These are phyloP conservation scores for Dolichomitus sp. DNA, from an alignment of 2,888 invertebrate species.

Conservation along the genomic window DNA sequence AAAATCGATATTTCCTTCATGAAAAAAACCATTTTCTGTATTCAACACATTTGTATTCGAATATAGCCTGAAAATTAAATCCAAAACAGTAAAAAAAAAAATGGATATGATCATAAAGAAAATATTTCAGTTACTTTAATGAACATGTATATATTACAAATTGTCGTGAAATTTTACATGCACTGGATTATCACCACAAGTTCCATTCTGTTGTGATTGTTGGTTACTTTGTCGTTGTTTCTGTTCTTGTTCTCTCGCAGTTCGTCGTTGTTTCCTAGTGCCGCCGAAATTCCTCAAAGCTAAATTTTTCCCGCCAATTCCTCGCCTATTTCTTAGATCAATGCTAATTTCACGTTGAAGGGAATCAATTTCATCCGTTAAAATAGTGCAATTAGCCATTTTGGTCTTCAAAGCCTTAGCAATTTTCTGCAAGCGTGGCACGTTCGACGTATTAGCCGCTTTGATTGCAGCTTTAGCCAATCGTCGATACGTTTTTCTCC, in stretches of 20 bases:
- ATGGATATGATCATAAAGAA: slow-evolving; percentile 18
- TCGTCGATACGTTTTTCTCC: not conserved
- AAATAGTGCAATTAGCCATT: not conserved
- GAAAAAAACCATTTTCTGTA: too few species aligned
- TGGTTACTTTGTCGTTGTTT: too few species aligned
- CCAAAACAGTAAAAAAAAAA: not conserved
- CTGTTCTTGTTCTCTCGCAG: not conserved
- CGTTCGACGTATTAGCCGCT: not conserved
- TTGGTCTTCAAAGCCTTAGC: slow-evolving; percentile 13
- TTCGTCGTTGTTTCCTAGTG: not conserved
- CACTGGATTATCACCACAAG: not conserved
- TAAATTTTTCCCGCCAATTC: not conserved
- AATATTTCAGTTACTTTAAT: slow-evolving; percentile 53
- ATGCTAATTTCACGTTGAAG: not conserved
- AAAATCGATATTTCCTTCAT: too few species aligned
- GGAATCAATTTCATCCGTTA: not conserved
- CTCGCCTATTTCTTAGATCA: not conserved
- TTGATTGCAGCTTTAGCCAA: slow-evolving; percentile 5
- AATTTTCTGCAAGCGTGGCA: not conserved
- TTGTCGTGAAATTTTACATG: not conserved
- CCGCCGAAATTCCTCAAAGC: too few species aligned
- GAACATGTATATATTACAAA: slow-evolving; percentile 29
- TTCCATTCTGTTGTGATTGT: too few species aligned
- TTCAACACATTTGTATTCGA: not conserved
- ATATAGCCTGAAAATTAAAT: not conserved